A percentile compares a stretch with the other conserved stretches of the same genome.
Evolutionary conservation across 2,888 invertebrate genomes (phyloP).

Genomic region (Dromius quadrimaculatus): DNA sequence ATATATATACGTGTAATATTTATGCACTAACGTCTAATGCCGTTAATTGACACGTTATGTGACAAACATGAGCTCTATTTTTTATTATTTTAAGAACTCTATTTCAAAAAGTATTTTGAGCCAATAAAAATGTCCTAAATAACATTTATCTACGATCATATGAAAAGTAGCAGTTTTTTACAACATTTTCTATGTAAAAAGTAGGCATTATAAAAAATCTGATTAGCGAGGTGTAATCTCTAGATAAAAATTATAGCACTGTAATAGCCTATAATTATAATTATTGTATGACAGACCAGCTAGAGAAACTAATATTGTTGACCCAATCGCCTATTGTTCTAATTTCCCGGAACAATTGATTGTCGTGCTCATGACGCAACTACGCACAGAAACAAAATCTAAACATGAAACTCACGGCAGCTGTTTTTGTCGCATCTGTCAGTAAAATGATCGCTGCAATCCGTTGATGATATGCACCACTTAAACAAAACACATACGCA

Average conservation of each 20-base stretch:
- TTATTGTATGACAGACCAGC: slow-evolving; percentile 12
- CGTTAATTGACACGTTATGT: no score
- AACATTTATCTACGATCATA: no score
- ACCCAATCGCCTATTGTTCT: slow-evolving; percentile 40
- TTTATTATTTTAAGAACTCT: no score
- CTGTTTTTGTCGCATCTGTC: slow-evolving; percentile 50
- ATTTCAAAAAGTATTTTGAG: no score
- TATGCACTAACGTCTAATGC: no score
- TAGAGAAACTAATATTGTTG: slow-evolving; percentile 33
- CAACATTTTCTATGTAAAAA: no score
- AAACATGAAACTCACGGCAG: slow-evolving; percentile 41
- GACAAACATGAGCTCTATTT: no score
- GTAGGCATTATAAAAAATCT: no score
- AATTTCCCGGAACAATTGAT: slow-evolving; percentile 38
- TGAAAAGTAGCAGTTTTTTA: no score
- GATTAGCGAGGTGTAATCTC: no score
- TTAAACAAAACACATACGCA: slow-evolving; percentile 38
- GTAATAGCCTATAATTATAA: slow-evolving; percentile 34
- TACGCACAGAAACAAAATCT: slow-evolving; percentile 38
- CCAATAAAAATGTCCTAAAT: no score
- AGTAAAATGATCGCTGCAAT: slow-evolving; percentile 50
- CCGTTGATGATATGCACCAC: slow-evolving; percentile 46
- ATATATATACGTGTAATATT: no score
- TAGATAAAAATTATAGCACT: slow-evolving; percentile 1
- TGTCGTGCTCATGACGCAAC: slow-evolving; percentile 38